phyloP scores from a whole-genome alignment of 2,888 invertebrate genomes.

The Drosophila tripunctata region DNA sequence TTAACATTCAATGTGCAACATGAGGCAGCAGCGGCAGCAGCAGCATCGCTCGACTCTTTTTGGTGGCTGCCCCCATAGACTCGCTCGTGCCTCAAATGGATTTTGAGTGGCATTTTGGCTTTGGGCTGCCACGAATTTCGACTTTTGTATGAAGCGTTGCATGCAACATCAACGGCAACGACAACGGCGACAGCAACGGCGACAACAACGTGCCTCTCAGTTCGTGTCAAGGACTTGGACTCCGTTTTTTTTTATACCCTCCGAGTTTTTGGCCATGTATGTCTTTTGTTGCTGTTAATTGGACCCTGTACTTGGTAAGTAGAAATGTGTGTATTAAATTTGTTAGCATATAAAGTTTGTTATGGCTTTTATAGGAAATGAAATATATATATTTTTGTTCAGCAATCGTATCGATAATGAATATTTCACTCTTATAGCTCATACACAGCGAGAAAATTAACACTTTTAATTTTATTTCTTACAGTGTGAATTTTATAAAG shows the following conservation, averaged over 20 bases:
- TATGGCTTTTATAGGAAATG: no score
- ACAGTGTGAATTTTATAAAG: no score
- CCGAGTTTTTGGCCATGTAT: no score
- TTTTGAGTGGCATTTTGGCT: conserved; percentile 75
- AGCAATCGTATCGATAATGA: no score
- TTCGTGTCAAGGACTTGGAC: conserved; percentile 76
- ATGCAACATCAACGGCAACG: conserved; percentile 3
- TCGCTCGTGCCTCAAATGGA: conserved; percentile 15
- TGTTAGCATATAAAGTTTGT: no score
- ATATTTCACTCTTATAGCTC: no score
- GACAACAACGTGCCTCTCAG: conserved; percentile 25
- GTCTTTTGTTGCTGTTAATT: neutral
- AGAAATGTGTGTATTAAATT: neutral
- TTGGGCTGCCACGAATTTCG: conserved; percentile 72
- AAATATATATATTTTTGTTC: no score
- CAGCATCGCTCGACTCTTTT: conserved; percentile 17
- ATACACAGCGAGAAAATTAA: no score
- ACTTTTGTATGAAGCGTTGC: conserved; percentile 64
- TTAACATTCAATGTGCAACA: conserved; percentile 12
- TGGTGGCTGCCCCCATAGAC: conserved; percentile 15
- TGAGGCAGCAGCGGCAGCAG: conserved; percentile 29
- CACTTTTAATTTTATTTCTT: no score
- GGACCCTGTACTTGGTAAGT: neutral
- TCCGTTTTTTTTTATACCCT: conserved; percentile 50
- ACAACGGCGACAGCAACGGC: neutral